These are phyloP conservation scores for Paedocypris micromegethes DNA, from an alignment of 2,797 vertebrate species.

Conservation along the genomic window DNA sequence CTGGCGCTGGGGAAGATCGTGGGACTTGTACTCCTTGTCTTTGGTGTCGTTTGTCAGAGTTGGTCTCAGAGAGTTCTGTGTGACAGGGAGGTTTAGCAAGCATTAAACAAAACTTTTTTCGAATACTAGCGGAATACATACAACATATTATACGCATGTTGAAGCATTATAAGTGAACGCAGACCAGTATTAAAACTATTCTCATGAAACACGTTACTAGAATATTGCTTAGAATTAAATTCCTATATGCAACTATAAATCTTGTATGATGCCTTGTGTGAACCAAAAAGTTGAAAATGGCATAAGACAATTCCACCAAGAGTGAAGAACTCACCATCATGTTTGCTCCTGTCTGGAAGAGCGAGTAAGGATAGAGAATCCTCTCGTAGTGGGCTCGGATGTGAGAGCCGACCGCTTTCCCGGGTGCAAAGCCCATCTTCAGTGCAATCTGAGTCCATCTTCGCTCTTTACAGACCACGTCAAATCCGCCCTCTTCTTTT, in stretches of 20 bases:
- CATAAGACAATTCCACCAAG: constrained; percentile 8
- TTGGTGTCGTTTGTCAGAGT: constrained; percentile 86
- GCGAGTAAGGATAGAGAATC: constrained; percentile 91
- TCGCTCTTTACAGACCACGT: constrained; percentile 88
- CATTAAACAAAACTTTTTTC: neutral
- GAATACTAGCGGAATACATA: no score
- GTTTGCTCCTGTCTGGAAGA: constrained; percentile 89
- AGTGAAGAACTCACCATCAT: constrained; percentile 71
- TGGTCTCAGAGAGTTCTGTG: constrained; percentile 80
- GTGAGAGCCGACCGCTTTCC: constrained; percentile 94
- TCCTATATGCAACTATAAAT: no score
- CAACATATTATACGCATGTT: no score
- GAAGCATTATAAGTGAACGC: no score
- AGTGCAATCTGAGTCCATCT: constrained; percentile 95
- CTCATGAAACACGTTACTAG: no score
- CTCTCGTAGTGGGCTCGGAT: constrained; percentile 90
- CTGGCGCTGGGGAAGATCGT: constrained; percentile 91
- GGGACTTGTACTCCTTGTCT: constrained; percentile 95
- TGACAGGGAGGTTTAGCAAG: constrained; percentile 27
- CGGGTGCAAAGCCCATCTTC: constrained; percentile 93
- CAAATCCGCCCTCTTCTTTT: constrained; percentile 91
- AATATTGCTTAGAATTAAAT: no score
- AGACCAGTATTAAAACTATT: no score
- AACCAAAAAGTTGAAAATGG: constrained; percentile 7
- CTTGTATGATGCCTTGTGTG: no score